These are phyloP conservation scores for Drosophila peninsularis DNA, from an alignment of 2,888 invertebrate genomes.

Conservation along the genomic window DNA sequence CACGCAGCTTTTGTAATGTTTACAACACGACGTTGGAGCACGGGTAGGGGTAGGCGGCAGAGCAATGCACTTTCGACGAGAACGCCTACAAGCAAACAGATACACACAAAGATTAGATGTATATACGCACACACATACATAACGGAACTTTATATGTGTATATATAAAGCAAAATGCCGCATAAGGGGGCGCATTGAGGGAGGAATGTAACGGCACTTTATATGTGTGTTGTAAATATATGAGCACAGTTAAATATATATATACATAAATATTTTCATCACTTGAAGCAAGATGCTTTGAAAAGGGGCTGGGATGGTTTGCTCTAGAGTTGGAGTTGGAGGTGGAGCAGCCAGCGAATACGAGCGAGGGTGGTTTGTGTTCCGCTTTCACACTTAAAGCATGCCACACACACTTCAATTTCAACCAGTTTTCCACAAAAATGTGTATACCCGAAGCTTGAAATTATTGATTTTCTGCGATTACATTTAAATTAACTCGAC, in stretches of 20 bases:
- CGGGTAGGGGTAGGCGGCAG: conserved; percentile 48
- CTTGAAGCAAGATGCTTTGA: conserved; percentile 46
- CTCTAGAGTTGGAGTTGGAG: conserved; percentile 48
- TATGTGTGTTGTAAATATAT: conserved; percentile 15
- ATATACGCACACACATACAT: conserved; percentile 9
- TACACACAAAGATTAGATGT: conserved; percentile 51
- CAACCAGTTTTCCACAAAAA: conserved; percentile 52
- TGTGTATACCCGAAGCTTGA: conserved; percentile 68
- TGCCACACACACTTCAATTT: conserved; percentile 51
- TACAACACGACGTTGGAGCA: conserved; percentile 47
- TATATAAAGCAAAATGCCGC: conserved; percentile 60
- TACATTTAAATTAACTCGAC: conserved; percentile 49
- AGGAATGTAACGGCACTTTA: conserved; percentile 64
- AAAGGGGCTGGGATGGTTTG: conserved; percentile 45
- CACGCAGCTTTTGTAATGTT: conserved; percentile 76
- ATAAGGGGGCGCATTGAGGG: conserved; percentile 67
- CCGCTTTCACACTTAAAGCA: conserved; percentile 70
- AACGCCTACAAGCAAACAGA: conserved; percentile 60
- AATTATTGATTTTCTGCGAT: conserved; percentile 72
- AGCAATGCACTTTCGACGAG: conserved; percentile 72
- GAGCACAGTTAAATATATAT: too few relatives aligned
- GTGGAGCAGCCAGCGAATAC: conserved; percentile 36
- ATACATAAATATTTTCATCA: conserved; percentile 39
- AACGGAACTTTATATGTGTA: background rate
- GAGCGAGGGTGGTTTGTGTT: conserved; percentile 70